Percentiles rank a stretch among this genome's conserved stretches.
These are phyloP conservation scores for Tiphia femorata DNA, from an alignment of 2,888 invertebrate genomes.

Conservation along the genomic window DNA sequence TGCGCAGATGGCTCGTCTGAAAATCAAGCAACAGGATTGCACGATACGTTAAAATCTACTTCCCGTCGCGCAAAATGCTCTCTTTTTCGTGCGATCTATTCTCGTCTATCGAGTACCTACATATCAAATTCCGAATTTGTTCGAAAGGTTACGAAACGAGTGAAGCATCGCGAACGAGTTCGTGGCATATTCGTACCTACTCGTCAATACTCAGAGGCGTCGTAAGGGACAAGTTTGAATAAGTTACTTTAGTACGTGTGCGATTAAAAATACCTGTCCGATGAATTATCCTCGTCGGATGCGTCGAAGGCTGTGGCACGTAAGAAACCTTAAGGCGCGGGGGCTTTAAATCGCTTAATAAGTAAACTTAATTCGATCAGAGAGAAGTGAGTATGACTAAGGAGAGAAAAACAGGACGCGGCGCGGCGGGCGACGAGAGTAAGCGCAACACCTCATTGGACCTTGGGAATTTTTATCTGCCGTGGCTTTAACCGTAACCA, in stretches of 20 bases:
- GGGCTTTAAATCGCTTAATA: no score
- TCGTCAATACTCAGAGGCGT: conserved; percentile 49
- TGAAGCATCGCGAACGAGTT: conserved; percentile 28
- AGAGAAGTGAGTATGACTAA: no score
- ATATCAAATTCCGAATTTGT: not conserved
- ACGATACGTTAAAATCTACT: no score
- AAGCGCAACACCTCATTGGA: no score
- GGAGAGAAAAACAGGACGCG: no score
- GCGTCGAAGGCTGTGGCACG: conserved; percentile 8
- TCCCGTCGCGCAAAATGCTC: not conserved
- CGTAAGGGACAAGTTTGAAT: conserved; percentile 21
- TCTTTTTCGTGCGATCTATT: not conserved
- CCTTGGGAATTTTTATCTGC: conserved; percentile 3
- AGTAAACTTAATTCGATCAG: no score
- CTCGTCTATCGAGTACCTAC: not conserved
- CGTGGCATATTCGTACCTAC: conserved; percentile 43
- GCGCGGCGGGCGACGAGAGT: no score
- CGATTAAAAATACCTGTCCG: conserved; percentile 13
- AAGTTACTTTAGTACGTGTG: conserved; percentile 7
- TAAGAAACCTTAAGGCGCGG: not conserved
- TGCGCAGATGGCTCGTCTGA: no score
- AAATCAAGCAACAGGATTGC: no score
- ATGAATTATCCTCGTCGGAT: conserved; percentile 1
- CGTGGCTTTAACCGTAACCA: conserved; percentile 20
- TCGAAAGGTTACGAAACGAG: conserved; percentile 10